These are phyloP conservation scores for Ostrea edulis DNA, from an alignment of 1,140 invertebrate genomes.

Conservation along the genomic window DNA sequence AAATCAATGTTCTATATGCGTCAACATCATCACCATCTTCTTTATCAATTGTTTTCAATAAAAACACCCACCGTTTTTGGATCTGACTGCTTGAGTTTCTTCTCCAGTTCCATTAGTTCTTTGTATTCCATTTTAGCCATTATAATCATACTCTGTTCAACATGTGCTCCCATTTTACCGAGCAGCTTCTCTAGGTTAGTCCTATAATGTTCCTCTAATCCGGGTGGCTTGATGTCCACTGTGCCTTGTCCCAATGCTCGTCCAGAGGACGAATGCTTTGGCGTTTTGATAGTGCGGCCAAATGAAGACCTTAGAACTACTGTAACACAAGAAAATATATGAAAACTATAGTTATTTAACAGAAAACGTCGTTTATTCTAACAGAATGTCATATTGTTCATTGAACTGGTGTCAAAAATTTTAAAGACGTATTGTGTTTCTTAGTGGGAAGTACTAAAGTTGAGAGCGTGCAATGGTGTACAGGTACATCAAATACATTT, in stretches of 20 bases:
- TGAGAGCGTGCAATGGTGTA: too few relatives aligned
- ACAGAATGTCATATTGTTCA: too few relatives aligned
- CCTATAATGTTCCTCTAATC: background rate
- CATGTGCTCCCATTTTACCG: background rate
- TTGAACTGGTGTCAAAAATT: too few relatives aligned
- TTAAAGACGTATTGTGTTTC: too few relatives aligned
- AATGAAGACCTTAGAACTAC: background rate
- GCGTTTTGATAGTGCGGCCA: background rate
- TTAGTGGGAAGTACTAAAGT: too few relatives aligned
- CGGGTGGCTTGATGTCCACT: background rate
- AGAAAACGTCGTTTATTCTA: too few relatives aligned
- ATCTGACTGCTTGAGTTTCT: background rate
- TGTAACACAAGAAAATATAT: too few relatives aligned
- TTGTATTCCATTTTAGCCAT: constrained; percentile 32
- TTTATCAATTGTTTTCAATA: background rate
- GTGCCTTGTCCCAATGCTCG: background rate
- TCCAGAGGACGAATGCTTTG: background rate
- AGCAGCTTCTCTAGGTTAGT: constrained; percentile 18
- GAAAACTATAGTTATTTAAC: too few relatives aligned
- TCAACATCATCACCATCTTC: too few relatives aligned
- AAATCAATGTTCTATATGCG: too few relatives aligned
- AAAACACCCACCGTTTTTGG: background rate
- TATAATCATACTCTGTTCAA: constrained; percentile 16
- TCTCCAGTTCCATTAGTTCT: constrained; percentile 24
- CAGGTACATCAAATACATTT: background rate